A percentile compares a stretch with the other conserved stretches of the same genome.
These are phyloP conservation scores for Labrus mixtus DNA, from an alignment of 2,113 vertebrate species.

Conservation along the genomic window DNA sequence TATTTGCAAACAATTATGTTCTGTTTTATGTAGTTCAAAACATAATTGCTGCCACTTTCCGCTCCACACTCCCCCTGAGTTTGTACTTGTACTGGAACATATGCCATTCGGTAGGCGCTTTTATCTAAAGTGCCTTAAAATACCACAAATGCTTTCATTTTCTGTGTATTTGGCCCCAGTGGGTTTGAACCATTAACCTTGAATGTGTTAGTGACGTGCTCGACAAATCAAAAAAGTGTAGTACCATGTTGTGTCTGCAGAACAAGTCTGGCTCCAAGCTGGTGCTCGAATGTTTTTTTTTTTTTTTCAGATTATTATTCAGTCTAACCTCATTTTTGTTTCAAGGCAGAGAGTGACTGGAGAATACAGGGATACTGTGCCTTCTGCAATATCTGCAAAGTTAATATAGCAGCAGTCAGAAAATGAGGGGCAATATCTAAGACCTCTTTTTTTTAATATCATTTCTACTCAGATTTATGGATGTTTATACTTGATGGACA, in stretches of 20 bases:
- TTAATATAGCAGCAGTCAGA: background rate
- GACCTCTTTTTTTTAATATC: slow-evolving; percentile 1
- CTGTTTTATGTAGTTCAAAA: slow-evolving; percentile 36
- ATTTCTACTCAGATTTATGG: background rate
- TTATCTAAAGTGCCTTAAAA: slow-evolving; percentile 51
- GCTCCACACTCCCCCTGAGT: background rate
- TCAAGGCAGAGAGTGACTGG: slow-evolving; percentile 8
- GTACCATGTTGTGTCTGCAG: slow-evolving; percentile 21
- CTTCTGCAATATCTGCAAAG: background rate
- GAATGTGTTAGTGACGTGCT: slow-evolving; percentile 29
- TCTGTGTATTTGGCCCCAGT: slow-evolving; percentile 1
- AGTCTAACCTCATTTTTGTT: slow-evolving; percentile 9
- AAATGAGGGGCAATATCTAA: background rate
- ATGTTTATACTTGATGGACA: background rate
- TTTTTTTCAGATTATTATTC: slow-evolving; percentile 1
- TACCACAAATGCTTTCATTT: slow-evolving; percentile 35
- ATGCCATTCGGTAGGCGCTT: slow-evolving; percentile 32
- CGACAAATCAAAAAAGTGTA: slow-evolving; percentile 21
- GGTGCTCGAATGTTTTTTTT: slow-evolving; percentile 12
- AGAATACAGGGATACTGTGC: background rate
- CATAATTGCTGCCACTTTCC: slow-evolving; percentile 30
- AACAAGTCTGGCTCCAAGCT: slow-evolving; percentile 39
- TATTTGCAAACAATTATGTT: slow-evolving; percentile 59
- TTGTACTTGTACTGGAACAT: slow-evolving; percentile 18
- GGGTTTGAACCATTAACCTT: slow-evolving; percentile 41